phyloP scores from a whole-genome alignment of 2,113 vertebrate species.

The Philantomba maxwellii region DNA sequence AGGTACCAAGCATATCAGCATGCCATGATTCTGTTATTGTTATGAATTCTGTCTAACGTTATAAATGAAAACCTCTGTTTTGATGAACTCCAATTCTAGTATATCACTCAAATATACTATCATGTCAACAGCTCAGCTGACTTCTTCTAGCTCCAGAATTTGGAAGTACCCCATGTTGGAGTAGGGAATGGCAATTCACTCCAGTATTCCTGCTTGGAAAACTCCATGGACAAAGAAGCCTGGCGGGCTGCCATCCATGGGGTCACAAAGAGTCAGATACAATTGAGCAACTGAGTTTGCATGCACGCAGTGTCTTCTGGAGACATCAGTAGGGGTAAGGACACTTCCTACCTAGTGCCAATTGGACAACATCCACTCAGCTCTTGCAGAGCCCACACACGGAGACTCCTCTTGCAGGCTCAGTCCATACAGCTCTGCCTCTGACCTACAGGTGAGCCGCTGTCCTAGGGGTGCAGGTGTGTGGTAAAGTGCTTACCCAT shows the following conservation, averaged over 20 bases:
- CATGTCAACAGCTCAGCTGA: not conserved
- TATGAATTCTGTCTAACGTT: not conserved
- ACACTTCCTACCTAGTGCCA: not conserved
- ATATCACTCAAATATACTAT: not conserved
- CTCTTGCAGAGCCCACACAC: not conserved
- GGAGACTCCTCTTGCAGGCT: not conserved
- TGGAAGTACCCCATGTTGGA: not conserved
- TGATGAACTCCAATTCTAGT: not conserved
- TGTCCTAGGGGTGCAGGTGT: not conserved
- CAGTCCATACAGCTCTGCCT: not conserved
- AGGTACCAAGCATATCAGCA: not conserved
- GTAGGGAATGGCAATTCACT: not conserved
- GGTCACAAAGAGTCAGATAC: not conserved
- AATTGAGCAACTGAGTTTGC: not conserved
- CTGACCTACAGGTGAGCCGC: not conserved
- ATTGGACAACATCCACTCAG: not conserved
- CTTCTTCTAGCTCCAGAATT: not conserved
- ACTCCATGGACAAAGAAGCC: not conserved
- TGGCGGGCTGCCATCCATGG: not conserved
- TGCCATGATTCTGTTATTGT: not conserved
- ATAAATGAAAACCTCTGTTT: not conserved
- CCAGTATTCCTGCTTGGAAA: not conserved
- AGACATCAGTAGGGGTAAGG: rapidly evolving
- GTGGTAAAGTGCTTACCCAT: not conserved
- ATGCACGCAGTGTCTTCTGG: not conserved